These are phyloP conservation scores for Leptopilina syphax DNA, from an alignment of 2,888 invertebrate species.

Conservation along the genomic window DNA sequence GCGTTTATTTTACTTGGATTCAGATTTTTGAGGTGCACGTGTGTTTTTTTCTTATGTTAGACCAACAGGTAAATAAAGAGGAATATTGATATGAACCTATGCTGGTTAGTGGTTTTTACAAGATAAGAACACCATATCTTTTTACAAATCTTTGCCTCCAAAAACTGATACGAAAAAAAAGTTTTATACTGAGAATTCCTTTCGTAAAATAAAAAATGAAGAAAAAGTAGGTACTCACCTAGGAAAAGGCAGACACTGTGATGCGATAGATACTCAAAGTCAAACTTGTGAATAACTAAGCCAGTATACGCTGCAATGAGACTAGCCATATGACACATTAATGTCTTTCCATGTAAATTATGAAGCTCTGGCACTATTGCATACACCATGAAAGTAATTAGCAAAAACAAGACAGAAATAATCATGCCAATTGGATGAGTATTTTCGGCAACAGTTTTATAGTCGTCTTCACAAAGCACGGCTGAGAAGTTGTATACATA, in stretches of 20 bases:
- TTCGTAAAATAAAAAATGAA: too few species aligned
- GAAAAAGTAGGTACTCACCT: constrained; percentile 54
- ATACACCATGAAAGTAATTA: constrained; percentile 69
- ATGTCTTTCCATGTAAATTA: constrained; percentile 69
- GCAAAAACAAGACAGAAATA: constrained; percentile 63
- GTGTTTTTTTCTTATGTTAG: too few species aligned
- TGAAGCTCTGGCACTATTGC: constrained; percentile 64
- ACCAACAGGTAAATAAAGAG: too few species aligned
- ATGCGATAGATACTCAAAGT: constrained; percentile 37
- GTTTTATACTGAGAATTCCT: too few species aligned
- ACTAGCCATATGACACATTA: constrained; percentile 65
- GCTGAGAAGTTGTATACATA: constrained; percentile 34
- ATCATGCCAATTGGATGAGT: constrained; percentile 59
- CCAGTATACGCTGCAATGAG: constrained; percentile 64
- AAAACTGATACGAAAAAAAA: too few species aligned
- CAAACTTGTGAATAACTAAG: constrained; percentile 62
- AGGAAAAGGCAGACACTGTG: constrained; percentile 53
- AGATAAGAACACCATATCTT: too few species aligned
- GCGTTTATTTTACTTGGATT: too few species aligned
- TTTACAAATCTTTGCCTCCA: too few species aligned
- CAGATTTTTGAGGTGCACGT: too few species aligned
- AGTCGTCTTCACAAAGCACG: constrained; percentile 43
- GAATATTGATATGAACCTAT: too few species aligned
- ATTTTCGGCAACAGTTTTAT: not conserved
- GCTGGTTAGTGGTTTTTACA: too few species aligned